These are phyloP conservation scores for Caenorhabditis panamensis DNA, from an alignment of 2,888 invertebrate species.

Conservation along the genomic window DNA sequence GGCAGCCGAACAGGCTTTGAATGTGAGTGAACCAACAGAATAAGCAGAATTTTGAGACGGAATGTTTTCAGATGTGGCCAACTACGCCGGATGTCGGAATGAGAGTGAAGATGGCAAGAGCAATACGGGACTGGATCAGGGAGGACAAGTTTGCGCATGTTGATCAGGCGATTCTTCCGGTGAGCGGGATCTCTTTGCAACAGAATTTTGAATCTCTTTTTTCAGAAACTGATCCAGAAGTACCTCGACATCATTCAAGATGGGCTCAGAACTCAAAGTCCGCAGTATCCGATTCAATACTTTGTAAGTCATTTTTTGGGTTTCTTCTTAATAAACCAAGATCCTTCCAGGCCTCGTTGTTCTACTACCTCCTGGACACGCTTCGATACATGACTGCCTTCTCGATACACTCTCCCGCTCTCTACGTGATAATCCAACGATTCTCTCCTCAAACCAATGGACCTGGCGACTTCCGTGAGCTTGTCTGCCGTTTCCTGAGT, in stretches of 20 bases:
- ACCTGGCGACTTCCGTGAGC: conserved; percentile 18
- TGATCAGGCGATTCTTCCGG: conserved; percentile 1
- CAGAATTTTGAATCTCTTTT: conserved; percentile 1
- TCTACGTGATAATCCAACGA: conserved; percentile 20
- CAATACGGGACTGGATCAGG: conserved; percentile 34
- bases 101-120: conserved; percentile 22
- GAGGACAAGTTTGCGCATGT: conserved; percentile 30
- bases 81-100: conserved; percentile 20
- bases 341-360: conserved; percentile 22
- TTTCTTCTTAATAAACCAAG: neutral
- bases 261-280: conserved; percentile 20
- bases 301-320: neutral
- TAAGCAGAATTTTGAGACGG: too few relatives aligned
- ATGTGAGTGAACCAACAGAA: conserved; percentile 13
- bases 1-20: conserved; percentile 26
- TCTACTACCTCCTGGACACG: conserved; percentile 22
- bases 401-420: neutral
- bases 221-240: conserved; percentile 32
- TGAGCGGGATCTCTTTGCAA: too few relatives aligned
- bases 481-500: conserved; percentile 4
- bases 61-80: conserved; percentile 44
- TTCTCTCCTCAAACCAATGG: too few relatives aligned
- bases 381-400: conserved; percentile 15
- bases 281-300: neutral
- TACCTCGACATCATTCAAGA: conserved; percentile 38